Percentiles rank a stretch among this genome's conserved stretches.
These are phyloP conservation scores for Tragelaphus oryx DNA, from an alignment of 2,797 vertebrate species.

Conservation along the genomic window DNA sequence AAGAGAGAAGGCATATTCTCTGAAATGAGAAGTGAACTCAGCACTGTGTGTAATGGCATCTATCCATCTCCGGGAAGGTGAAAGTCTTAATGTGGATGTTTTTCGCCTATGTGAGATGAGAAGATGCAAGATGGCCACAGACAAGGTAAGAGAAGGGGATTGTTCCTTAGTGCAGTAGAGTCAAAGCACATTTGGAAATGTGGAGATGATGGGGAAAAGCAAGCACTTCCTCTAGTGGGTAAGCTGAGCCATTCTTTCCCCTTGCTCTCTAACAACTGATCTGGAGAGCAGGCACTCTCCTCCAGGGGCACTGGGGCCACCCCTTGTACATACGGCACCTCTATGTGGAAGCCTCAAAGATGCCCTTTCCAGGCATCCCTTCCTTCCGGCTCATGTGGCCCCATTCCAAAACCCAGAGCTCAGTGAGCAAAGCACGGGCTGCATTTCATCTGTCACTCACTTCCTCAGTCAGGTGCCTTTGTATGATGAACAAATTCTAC, in stretches of 20 bases:
- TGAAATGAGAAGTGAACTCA: neutral
- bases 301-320: neutral
- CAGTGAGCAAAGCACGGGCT: neutral
- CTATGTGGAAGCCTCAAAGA: neutral
- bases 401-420: neutral
- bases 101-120: neutral
- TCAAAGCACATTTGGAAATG: neutral
- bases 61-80: neutral
- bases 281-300: neutral
- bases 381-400: neutral
- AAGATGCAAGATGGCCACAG: neutral
- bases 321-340: neutral
- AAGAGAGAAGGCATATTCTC: neutral
- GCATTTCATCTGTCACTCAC: neutral
- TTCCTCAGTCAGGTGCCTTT: neutral
- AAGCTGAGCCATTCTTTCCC: neutral
- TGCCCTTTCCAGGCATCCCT: neutral
- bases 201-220: neutral
- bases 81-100: neutral
- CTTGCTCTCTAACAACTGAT: neutral
- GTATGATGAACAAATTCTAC: neutral
- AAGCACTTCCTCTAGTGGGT: neutral
- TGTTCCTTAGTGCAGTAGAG: neutral
- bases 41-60: neutral
- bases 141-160: neutral